Evolutionary conservation across 2,888 invertebrate species (phyloP).

Genomic region (Microplitis manilae): DNA sequence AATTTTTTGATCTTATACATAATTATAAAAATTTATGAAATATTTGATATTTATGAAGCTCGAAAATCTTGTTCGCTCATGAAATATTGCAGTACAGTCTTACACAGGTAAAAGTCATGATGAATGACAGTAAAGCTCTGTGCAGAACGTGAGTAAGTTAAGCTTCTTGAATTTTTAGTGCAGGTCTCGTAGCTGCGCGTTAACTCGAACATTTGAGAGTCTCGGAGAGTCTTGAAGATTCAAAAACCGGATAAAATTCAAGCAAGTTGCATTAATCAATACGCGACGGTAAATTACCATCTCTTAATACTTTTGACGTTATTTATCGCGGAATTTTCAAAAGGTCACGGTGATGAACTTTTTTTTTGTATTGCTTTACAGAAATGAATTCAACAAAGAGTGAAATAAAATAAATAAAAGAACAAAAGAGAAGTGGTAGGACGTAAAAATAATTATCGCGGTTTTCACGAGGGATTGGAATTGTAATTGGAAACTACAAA

Average conservation of each 20-base stretch:
- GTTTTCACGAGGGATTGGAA: slow-evolving; percentile 40
- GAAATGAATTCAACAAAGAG: neutral
- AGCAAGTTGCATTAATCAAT: neutral
- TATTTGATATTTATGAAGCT: neutral
- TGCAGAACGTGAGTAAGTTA: neutral
- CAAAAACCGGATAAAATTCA: neutral
- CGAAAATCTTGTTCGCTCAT: neutral
- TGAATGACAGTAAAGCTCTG: neutral
- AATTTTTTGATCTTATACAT: no score
- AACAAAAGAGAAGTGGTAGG: slow-evolving; percentile 5
- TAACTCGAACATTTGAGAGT: neutral
- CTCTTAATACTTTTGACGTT: neutral
- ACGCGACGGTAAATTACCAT: neutral
- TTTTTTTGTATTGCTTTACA: slow-evolving; percentile 4
- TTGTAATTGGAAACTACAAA: slow-evolving; percentile 42
- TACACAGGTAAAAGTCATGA: neutral
- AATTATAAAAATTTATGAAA: neutral
- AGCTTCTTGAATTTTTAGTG: neutral
- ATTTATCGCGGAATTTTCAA: neutral
- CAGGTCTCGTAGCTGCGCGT: neutral
- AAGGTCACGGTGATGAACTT: neutral
- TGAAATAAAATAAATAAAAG: neutral
- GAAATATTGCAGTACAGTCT: neutral
- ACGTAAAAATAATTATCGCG: slow-evolving; percentile 38
- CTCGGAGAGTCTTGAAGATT: neutral